Conservation (phyloP, 2,888 invertebrate species). For the Pantelozetes paolii region DNA sequence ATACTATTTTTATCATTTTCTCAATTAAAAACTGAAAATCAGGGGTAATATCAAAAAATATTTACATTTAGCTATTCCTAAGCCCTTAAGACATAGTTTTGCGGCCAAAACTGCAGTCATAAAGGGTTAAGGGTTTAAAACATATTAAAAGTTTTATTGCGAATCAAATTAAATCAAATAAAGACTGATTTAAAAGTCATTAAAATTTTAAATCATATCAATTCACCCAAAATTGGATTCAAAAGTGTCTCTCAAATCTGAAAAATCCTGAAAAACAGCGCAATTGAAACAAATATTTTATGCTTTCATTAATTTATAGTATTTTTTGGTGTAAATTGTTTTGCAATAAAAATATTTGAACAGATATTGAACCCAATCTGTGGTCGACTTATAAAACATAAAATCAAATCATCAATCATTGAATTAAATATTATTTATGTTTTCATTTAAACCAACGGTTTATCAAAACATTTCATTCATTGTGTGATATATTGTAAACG, state of each 20-base stretch:
- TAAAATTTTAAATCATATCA: background rate
- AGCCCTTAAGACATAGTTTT: too few species aligned
- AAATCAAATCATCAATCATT: constrained; percentile 2
- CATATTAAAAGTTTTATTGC: background rate
- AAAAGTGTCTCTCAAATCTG: background rate
- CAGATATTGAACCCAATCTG: constrained; percentile 28
- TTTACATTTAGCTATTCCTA: too few species aligned
- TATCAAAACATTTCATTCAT: background rate
- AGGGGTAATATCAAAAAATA: too few species aligned
- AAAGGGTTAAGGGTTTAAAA: too few species aligned
- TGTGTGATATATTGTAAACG: background rate
- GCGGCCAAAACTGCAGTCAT: too few species aligned
- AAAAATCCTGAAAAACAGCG: background rate
- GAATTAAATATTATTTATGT: background rate
- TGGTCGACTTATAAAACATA: background rate
- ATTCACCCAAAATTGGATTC: background rate
- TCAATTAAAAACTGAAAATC: too few species aligned
- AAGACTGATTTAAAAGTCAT: background rate
- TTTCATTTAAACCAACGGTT: background rate
- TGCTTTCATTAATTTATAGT: background rate
- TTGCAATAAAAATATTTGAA: background rate
- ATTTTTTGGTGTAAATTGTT: constrained; percentile 7
- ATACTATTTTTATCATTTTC: background rate
- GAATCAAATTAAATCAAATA: background rate
- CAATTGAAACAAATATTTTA: background rate